Evolutionary conservation across 2,888 invertebrate genomes (phyloP).

Genomic region (Drosophila mimica): DNA sequence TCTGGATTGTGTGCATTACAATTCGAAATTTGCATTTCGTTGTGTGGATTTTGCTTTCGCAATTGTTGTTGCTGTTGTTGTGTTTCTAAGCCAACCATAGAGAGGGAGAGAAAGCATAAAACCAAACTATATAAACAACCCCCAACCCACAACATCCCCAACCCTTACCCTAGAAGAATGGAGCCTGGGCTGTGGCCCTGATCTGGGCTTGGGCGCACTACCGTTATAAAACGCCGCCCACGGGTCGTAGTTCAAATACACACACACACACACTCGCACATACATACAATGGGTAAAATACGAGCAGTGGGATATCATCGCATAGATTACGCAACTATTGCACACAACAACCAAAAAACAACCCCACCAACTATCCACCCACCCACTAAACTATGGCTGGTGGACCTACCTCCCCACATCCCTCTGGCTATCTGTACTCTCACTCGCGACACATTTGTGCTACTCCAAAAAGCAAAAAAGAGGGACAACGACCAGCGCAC

Average conservation of each 20-base stretch:
- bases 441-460: constrained; percentile 71
- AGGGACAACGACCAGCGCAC: constrained; percentile 47
- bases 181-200: constrained; percentile 19
- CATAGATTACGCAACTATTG: constrained; percentile 78
- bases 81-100: constrained; percentile 61
- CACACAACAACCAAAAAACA: constrained; percentile 19
- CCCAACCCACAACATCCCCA: background rate
- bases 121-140: constrained; percentile 41
- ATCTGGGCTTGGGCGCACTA: constrained; percentile 28
- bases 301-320: constrained; percentile 68
- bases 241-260: constrained; percentile 53
- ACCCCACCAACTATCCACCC: background rate
- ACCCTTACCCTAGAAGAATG: background rate
- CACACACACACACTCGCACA: constrained; percentile 16
- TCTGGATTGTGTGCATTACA: constrained; percentile 54
- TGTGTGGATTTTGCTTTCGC: constrained; percentile 28
- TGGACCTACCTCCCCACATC: background rate
- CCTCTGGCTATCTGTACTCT: background rate
- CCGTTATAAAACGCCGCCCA: constrained; percentile 42
- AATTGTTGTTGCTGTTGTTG: constrained; percentile 24
- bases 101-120: constrained; percentile 1
- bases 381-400: constrained; percentile 25
- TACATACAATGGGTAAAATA: constrained; percentile 54
- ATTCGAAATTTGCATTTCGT: constrained; percentile 65
- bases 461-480: constrained; percentile 62